Percentiles rank a stretch among this genome's conserved stretches.
Conservation (phyloP, 1,140 invertebrate species). For the Macrosteles quadrilineatus region DNA sequence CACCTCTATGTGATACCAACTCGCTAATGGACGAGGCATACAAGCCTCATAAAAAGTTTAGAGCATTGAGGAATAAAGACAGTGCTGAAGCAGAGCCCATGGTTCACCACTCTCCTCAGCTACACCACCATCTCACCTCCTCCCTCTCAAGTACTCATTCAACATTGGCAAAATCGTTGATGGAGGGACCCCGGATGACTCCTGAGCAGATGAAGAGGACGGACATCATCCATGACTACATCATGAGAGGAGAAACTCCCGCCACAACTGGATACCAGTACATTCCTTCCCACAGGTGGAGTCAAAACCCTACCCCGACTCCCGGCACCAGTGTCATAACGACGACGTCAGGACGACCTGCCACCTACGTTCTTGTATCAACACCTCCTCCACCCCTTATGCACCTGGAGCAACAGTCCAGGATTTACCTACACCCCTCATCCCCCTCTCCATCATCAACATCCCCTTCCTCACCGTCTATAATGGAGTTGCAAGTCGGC, state of each 20-base stretch:
- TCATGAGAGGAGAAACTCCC: conserved; percentile 70
- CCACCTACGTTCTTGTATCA: conserved; percentile 43
- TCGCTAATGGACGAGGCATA: conserved; percentile 92
- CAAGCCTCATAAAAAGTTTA: conserved; percentile 93
- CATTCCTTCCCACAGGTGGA: conserved; percentile 34
- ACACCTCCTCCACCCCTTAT: conserved; percentile 37
- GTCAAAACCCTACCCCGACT: conserved; percentile 5
- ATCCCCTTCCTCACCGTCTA: conserved; percentile 48
- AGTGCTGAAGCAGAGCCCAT: conserved; percentile 71
- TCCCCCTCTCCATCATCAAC: conserved; percentile 52
- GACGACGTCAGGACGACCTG: conserved; percentile 43
- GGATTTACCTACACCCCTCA: conserved; percentile 25
- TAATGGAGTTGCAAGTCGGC: conserved; percentile 78
- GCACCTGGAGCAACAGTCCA: conserved; percentile 18
- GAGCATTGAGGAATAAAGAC: conserved; percentile 75
- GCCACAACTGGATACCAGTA: conserved; percentile 37
- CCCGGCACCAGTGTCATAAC: conserved; percentile 42
- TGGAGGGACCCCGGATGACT: conserved; percentile 85
- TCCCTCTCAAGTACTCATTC: conserved; percentile 81
- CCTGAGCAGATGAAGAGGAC: conserved; percentile 86
- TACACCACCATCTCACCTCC: conserved; percentile 54
- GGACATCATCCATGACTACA: conserved; percentile 86
- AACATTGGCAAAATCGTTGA: conserved; percentile 80
- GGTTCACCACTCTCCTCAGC: conserved; percentile 48
- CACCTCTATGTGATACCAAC: conserved; percentile 84